A percentile compares a stretch with the other conserved stretches of the same genome.
Conservation (phyloP, 2,797 vertebrate genomes). For the Vipera latastei region DNA sequence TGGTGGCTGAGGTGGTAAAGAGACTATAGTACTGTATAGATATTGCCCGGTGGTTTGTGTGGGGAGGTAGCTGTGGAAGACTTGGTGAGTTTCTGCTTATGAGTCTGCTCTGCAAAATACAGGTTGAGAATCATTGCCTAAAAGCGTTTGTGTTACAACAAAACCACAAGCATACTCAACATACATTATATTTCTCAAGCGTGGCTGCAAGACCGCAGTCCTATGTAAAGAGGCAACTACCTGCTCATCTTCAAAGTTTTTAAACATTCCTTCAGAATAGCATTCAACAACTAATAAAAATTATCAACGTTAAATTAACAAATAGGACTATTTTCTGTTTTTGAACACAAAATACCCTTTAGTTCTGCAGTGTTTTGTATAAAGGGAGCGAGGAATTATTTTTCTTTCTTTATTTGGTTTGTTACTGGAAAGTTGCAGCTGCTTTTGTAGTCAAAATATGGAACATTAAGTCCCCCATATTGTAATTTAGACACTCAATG, state of each 20-base stretch:
- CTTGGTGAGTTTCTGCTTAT: not conserved
- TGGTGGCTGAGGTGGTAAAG: not conserved
- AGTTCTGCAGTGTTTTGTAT: constrained; percentile 16
- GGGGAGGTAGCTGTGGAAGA: not conserved
- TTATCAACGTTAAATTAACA: constrained; percentile 28
- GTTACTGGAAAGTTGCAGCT: constrained; percentile 39
- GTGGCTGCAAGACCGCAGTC: not conserved
- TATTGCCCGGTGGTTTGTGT: not conserved
- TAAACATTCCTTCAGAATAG: not conserved
- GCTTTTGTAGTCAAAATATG: constrained; percentile 58
- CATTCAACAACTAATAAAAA: not conserved
- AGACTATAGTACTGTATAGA: not conserved
- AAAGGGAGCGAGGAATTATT: constrained; percentile 38
- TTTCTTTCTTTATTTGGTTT: constrained; percentile 10
- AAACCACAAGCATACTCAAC: not conserved
- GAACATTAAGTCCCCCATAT: constrained; percentile 54
- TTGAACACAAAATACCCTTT: constrained; percentile 1
- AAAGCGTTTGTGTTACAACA: not conserved
- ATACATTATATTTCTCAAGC: not conserved
- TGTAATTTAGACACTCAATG: constrained; percentile 56
- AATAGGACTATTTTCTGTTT: constrained; percentile 40
- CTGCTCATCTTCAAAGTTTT: not conserved
- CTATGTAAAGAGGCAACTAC: not conserved
- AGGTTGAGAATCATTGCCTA: not conserved
- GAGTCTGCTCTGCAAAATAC: not conserved